Base-by-base conservation (phyloP, 2,797 vertebrate species). In the Galaxias olidus region DNA sequence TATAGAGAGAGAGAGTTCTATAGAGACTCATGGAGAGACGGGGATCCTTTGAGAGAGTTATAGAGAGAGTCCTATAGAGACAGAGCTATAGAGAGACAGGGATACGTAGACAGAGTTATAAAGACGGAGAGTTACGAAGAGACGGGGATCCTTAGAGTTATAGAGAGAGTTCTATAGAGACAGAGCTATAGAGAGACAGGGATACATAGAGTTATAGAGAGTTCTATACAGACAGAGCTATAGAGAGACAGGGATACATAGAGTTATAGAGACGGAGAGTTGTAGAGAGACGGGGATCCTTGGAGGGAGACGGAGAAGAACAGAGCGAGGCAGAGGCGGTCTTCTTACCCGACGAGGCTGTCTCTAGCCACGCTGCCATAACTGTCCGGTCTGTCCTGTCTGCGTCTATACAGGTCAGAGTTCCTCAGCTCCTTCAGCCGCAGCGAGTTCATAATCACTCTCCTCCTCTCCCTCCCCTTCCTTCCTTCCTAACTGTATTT, bases 341-440 rank as follows among this genome's bases (percentile, higher is more conserved):
- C 3, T 13, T 20, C 63, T 93, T 87, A 97, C 96, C 95, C 30
- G 6, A 6, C 95, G 78, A 93, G 72, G 69, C 85, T 90, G 69
- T 91, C 91, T 64, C 88, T 84, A 0, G 89, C 88, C 14, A 90
- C 72, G 72, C 88, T 76, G 46, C 77, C 89, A 83, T 86, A 88
- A 79, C 88, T 90, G 80, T 92, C 89, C 41, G 90, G 89, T 75
- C 89, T 88, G 74, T 96, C 95, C 75, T 95, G 91, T 83, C 96
- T 93, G 66, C 96, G 93, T 76, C 96, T 91, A 90, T 97, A 98
- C 84, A 97, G 91, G 82, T 94, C 93, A 12, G 96, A 98, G 61
- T 97, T 92, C 61, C 94, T 94, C 86, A 98, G 90, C 88, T 95
- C 96, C 82, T 98, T 98, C 79, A 98, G 91, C 86, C 92, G 93